Percentiles rank a stretch among this genome's conserved stretches.
Evolutionary conservation across 2,888 invertebrate genomes (phyloP).

Genomic region (Chrysolina americana): DNA sequence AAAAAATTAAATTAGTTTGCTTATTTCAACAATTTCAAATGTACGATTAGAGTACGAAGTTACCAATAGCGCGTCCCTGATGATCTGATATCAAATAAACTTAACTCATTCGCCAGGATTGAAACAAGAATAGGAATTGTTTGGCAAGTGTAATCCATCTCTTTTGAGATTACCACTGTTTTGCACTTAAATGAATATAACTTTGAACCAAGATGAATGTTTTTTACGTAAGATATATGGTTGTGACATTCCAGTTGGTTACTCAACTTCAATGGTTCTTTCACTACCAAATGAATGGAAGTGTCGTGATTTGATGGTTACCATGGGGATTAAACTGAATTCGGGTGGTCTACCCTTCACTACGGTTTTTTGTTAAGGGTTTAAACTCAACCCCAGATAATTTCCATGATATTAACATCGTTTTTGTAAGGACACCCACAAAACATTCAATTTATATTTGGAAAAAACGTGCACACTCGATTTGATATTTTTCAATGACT

Average conservation of each 20-base stretch:
- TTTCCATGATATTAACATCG: background rate
- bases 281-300: constrained; percentile 16
- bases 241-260: background rate
- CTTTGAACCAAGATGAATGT: background rate
- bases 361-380: background rate
- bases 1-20: too few species aligned
- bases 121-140: too few species aligned
- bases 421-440: too few species aligned
- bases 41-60: too few species aligned
- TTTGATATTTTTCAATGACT: too few species aligned
- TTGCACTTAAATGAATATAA: background rate
- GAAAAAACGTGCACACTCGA: too few species aligned
- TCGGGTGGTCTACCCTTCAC: constrained; percentile 9
- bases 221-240: background rate
- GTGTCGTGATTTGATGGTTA: constrained; percentile 11
- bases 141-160: background rate
- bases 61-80: too few species aligned
- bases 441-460: too few species aligned
- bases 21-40: too few species aligned
- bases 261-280: background rate
- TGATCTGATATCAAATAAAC: too few species aligned
- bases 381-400: background rate
- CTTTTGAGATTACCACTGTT: background rate
- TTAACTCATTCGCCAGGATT: too few species aligned
- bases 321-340: constrained; percentile 1